Conservation (phyloP, 2,888 invertebrate genomes). For the Callyntrura sp. region DNA sequence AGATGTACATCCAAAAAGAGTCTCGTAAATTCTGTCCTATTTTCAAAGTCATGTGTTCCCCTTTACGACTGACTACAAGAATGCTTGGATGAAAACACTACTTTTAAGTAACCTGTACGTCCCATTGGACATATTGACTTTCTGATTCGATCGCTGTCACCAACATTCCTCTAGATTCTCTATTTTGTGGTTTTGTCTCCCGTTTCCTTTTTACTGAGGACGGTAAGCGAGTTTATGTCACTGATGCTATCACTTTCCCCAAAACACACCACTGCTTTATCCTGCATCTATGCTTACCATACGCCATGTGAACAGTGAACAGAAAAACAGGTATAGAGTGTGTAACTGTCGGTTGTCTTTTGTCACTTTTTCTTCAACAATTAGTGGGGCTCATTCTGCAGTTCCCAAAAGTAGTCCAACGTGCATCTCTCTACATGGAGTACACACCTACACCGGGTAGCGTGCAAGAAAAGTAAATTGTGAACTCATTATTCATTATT, state of each 20-base stretch:
- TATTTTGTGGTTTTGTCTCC: not conserved
- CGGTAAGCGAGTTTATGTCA: not conserved
- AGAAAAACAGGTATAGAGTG: not conserved
- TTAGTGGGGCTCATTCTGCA: not conserved
- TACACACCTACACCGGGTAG: too few species aligned
- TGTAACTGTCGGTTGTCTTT: slow-evolving; percentile 54
- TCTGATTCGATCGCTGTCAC: not conserved
- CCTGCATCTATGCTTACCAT: slow-evolving; percentile 43
- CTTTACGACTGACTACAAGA: too few species aligned
- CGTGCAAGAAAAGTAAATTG: too few species aligned
- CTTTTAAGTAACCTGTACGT: too few species aligned
- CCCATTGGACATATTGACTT: slow-evolving; percentile 18
- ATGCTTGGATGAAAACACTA: too few species aligned
- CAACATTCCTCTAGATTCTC: not conserved
- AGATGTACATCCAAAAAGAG: too few species aligned
- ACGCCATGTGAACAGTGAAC: slow-evolving; percentile 32
- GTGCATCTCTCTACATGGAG: too few species aligned
- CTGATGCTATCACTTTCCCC: not conserved
- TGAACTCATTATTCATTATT: too few species aligned
- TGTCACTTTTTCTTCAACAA: slow-evolving; percentile 54
- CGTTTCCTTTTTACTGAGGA: slow-evolving; percentile 1
- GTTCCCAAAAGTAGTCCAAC: too few species aligned
- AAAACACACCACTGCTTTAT: too few species aligned
- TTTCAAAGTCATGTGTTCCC: too few species aligned
- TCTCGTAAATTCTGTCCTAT: too few species aligned